These are phyloP conservation scores for Anolis apletophallus DNA, from an alignment of 2,797 vertebrate species.

Conservation along the genomic window DNA sequence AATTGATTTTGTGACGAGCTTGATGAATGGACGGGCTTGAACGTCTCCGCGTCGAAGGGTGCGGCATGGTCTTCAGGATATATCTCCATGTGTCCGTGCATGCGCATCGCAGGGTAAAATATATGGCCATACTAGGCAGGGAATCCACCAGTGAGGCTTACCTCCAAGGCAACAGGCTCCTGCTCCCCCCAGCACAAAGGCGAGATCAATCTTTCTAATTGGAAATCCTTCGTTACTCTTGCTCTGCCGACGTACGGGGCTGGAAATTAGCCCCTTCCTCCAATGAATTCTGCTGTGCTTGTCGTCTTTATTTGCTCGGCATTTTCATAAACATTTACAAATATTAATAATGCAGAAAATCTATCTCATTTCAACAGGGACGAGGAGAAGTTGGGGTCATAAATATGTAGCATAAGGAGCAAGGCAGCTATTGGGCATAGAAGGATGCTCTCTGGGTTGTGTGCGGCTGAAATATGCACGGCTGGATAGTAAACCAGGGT, in stretches of 20 bases:
- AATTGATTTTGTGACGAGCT: conserved; percentile 77
- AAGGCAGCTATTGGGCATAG: conserved; percentile 20
- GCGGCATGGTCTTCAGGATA: conserved; percentile 66
- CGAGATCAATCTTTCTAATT: conserved; percentile 67
- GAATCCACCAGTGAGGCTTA: neutral
- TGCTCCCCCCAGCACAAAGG: neutral
- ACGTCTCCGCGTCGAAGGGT: conserved; percentile 60
- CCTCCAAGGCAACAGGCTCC: neutral
- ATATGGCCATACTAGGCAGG: conserved; percentile 29
- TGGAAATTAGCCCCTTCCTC: conserved; percentile 47
- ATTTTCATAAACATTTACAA: conserved; percentile 67
- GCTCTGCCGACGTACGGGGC: conserved; percentile 52
- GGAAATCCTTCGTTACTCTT: conserved; percentile 48
- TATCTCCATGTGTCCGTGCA: conserved; percentile 43
- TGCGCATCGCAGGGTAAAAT: conserved; percentile 51
- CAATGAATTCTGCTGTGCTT: conserved; percentile 47
- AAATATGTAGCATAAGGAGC: conserved; percentile 54
- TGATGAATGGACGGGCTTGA: conserved; percentile 75
- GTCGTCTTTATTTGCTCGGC: conserved; percentile 50
- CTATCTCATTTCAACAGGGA: conserved; percentile 28
- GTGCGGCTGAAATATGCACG: neutral
- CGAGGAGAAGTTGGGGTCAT: conserved; percentile 30
- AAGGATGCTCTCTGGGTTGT: neutral
- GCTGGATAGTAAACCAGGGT: neutral
- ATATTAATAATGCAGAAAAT: conserved; percentile 65